Evolutionary conservation across 2,113 vertebrate genomes (phyloP).

Genomic region (Callorhinus ursinus): DNA sequence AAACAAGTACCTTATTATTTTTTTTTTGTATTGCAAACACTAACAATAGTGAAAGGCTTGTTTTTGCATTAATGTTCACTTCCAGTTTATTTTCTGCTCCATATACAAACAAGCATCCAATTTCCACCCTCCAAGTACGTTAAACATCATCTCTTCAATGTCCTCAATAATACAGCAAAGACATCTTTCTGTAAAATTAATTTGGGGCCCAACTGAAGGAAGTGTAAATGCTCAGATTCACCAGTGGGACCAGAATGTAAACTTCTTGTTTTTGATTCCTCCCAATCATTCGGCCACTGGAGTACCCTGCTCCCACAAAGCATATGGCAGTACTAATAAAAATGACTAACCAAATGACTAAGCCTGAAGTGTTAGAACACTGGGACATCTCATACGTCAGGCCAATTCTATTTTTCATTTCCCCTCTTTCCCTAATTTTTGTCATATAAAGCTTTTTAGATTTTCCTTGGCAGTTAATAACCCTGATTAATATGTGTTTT

Average conservation of each 20-base stretch:
- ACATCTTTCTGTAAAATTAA: constrained; percentile 17
- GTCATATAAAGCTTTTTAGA: background rate
- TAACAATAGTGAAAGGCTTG: background rate
- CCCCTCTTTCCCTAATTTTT: background rate
- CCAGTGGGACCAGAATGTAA: background rate
- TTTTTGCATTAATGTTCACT: constrained; percentile 60
- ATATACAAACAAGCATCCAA: constrained; percentile 33
- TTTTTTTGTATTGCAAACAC: background rate
- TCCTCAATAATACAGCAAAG: constrained; percentile 44
- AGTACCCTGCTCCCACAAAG: background rate
- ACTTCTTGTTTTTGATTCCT: background rate
- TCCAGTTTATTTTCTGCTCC: background rate
- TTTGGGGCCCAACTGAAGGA: background rate
- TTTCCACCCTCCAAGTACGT: background rate
- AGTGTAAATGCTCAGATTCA: background rate
- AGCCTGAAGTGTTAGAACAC: background rate
- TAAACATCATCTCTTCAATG: background rate
- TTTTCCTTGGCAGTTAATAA: background rate
- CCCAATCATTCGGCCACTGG: background rate
- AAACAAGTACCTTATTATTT: background rate
- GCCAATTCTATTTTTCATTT: background rate
- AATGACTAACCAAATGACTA: background rate
- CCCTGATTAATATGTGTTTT: background rate
- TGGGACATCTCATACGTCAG: background rate
- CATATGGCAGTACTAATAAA: background rate